Base-by-base conservation (phyloP, 2,113 vertebrate species). In the Sander vitreus region DNA sequence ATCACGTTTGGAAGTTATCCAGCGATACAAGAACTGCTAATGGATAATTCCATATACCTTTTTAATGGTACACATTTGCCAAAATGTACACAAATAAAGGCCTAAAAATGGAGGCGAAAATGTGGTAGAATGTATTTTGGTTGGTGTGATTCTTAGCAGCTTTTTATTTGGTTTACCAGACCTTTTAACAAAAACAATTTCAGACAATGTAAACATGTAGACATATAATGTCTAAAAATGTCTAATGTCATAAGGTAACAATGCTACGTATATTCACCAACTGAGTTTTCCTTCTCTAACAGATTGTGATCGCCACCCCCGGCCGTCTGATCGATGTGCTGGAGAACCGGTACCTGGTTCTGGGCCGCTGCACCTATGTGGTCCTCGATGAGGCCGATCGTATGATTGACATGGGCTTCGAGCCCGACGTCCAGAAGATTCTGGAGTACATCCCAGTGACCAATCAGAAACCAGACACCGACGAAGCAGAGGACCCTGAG, bases 361-460 rank as follows among this genome's bases (percentile, higher is more conserved):
- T 99, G 86, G 97, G 98, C 92, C 97, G 98, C 86, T 99, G 98
- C 84, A 99, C 98, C 3, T 99, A 99, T 6, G 97, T 99, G 91
- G 98, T 99, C 80, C 95, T 99, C 71, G 98, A 99, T 1, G 98
- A 99, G 92, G 98, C 98, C 0, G 98, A 99, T 16, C 96, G 98
- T 72, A 99, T 99, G 98, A 99, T 99, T 36, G 98, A 99, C 93
- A 99, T 99, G 98, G 98, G 98, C 86, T 99, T 99, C 6, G 98
- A 99, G 92, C 98, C 98, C 0, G 98, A 99, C 0, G 98, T 99
- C 57, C 98, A 99, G 89, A 99, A 99, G 94, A 99, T 99, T 83
- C 93, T 99, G 88, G 98, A 99, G 90, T 97, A 99, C 95, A 98
- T 99, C 96, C 98, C 98, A 0, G 98, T 99, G 86, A 98, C 96